A percentile compares a stretch with the other conserved stretches of the same genome.
Evolutionary conservation across 2,888 invertebrate genomes (phyloP).

Genomic region (Archips xylosteana): DNA sequence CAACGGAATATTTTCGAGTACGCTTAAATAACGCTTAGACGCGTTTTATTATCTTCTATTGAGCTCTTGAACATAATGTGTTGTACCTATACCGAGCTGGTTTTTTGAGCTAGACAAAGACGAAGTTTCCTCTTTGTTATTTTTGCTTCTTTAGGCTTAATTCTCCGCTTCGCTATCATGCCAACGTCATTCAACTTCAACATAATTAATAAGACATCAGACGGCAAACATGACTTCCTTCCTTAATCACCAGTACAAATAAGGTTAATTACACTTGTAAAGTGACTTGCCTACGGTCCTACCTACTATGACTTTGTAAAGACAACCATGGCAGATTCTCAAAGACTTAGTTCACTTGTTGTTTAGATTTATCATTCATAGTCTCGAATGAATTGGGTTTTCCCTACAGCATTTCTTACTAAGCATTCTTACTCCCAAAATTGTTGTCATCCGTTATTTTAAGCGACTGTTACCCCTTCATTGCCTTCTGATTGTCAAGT

Average conservation of each 20-base stretch:
- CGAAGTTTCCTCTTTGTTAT: not conserved
- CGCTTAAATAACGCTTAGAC: too few relatives aligned
- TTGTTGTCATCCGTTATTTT: too few relatives aligned
- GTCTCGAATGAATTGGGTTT: not conserved
- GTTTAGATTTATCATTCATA: not conserved
- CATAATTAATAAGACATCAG: not conserved
- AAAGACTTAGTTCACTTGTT: not conserved
- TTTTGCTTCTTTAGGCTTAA: not conserved
- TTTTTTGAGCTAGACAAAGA: not conserved
- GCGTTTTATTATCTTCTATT: too few relatives aligned
- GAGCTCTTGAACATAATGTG: too few relatives aligned
- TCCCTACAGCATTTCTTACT: too few relatives aligned
- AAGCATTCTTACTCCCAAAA: too few relatives aligned
- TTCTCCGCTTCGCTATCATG: not conserved
- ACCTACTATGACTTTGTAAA: not conserved
- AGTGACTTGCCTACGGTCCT: not conserved
- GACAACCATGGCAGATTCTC: slow-evolving; percentile 2
- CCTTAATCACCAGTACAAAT: slow-evolving; percentile 7
- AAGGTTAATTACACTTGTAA: slow-evolving; percentile 1
- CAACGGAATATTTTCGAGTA: too few relatives aligned
- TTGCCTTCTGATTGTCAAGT: too few relatives aligned
- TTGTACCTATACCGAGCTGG: not conserved
- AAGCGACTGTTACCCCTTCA: too few relatives aligned
- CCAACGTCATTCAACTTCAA: slow-evolving; percentile 3
- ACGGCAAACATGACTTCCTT: not conserved